Percentiles rank a stretch among this genome's conserved stretches.
phyloP scores from a whole-genome alignment of 1,140 invertebrate genomes.

The Drosophila hydei region DNA sequence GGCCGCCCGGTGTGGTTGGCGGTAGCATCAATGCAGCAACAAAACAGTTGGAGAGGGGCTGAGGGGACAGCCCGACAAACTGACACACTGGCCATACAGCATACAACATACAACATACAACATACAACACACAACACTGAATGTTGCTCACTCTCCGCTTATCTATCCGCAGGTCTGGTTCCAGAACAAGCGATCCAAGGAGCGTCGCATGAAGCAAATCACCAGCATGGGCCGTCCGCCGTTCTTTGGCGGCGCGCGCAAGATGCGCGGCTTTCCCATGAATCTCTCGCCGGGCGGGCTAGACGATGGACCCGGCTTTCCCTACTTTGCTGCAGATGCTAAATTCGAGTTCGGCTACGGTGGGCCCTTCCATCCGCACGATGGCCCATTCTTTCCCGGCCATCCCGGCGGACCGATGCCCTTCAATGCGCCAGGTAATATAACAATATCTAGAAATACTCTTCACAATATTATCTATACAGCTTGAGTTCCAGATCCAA shows the following conservation, averaged over 20 bases:
- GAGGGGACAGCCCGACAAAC: constrained; percentile 13
- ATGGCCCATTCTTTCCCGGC: constrained; percentile 92
- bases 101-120: background rate
- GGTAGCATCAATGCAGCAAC: constrained; percentile 67
- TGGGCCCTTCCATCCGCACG: constrained; percentile 93
- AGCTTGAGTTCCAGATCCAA: too few species aligned
- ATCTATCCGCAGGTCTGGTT: constrained; percentile 95
- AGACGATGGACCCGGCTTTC: constrained; percentile 92
- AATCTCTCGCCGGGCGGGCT: constrained; percentile 93
- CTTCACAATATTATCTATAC: background rate
- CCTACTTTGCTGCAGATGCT: constrained; percentile 92
- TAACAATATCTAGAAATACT: constrained; percentile 21
- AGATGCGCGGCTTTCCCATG: constrained; percentile 95
- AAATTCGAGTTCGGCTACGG: constrained; percentile 96
- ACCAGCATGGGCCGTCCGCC: constrained; percentile 96
- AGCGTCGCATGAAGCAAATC: constrained; percentile 95
- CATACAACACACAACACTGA: constrained; percentile 10
- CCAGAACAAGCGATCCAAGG: constrained; percentile 99
- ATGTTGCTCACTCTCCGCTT: background rate
- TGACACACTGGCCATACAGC: background rate
- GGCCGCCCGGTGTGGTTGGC: constrained; percentile 70
- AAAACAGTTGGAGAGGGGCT: constrained; percentile 59
- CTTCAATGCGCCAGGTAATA: constrained; percentile 89
- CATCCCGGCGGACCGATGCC: constrained; percentile 90
- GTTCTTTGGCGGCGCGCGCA: constrained; percentile 94